These are phyloP conservation scores for Steinernema carpocapsae DNA, from an alignment of 2,888 invertebrate species.

Conservation along the genomic window DNA sequence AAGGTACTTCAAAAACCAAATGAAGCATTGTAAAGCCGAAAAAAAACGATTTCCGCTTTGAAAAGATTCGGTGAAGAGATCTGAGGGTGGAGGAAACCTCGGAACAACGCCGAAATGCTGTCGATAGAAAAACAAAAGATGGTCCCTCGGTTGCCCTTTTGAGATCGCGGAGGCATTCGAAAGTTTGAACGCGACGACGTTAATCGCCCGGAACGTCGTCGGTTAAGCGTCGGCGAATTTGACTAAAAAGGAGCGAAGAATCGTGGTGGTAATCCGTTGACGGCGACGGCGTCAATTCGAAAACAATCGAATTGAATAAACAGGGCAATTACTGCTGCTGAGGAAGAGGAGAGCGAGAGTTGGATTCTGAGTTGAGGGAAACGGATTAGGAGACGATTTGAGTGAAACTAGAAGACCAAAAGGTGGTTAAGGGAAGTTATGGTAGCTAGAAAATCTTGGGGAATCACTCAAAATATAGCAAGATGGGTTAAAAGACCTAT, in stretches of 20 bases:
- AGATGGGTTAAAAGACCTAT: no score
- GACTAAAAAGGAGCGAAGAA: background rate
- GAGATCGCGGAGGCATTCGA: background rate
- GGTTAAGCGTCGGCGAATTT: no score
- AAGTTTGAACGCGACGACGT: background rate
- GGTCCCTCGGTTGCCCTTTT: background rate
- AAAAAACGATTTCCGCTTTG: no score
- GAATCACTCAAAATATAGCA: no score
- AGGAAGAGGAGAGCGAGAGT: background rate
- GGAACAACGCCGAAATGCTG: background rate
- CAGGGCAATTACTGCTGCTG: slow-evolving; percentile 10
- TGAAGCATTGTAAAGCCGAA: no score
- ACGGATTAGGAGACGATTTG: no score
- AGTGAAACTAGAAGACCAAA: no score
- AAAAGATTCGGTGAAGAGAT: no score
- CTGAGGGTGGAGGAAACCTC: background rate
- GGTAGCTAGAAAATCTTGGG: no score
- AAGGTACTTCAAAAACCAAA: no score
- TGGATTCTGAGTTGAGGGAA: background rate
- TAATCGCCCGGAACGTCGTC: background rate
- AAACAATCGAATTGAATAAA: slow-evolving; percentile 18
- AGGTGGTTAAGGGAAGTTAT: no score
- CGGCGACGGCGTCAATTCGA: slow-evolving; percentile 13
- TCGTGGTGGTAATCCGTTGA: slow-evolving; percentile 4
- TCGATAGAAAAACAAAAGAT: background rate